Evolutionary conservation across 2,888 invertebrate species (phyloP).

Genomic region (Liopterus haemorrhoidalis): DNA sequence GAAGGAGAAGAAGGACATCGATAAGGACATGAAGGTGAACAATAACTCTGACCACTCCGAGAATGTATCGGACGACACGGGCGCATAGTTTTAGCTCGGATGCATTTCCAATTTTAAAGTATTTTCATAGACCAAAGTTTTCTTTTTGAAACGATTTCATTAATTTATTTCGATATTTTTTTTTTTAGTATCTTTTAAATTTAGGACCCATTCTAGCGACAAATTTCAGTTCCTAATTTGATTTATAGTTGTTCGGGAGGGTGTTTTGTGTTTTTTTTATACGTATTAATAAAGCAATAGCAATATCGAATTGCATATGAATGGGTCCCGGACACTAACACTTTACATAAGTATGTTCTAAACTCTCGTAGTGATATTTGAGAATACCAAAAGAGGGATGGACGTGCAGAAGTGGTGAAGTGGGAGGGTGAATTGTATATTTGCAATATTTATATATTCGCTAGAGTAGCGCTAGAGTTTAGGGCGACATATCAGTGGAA

Average conservation of each 20-base stretch:
- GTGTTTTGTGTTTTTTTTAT: no score
- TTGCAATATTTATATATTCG: constrained; percentile 22
- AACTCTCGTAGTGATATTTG: constrained; percentile 36
- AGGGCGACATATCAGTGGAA: constrained; percentile 23
- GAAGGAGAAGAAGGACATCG: constrained; percentile 49
- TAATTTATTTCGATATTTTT: no score
- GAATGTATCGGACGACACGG: constrained; percentile 17
- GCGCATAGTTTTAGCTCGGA: constrained; percentile 14
- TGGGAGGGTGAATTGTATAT: constrained; percentile 14
- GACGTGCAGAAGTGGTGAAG: neutral
- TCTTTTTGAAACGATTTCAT: no score
- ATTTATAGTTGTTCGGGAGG: no score
- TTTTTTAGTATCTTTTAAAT: no score
- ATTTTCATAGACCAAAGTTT: constrained; percentile 35
- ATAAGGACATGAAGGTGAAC: constrained; percentile 45
- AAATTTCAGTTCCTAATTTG: no score
- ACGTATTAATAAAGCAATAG: no score
- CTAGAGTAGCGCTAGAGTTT: constrained; percentile 15
- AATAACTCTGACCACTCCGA: constrained; percentile 48
- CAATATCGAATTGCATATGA: no score
- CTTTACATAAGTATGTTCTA: constrained; percentile 25
- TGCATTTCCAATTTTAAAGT: constrained; percentile 38
- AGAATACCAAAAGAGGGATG: constrained; percentile 39
- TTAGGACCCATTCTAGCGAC: no score
- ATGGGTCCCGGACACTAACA: no score